These are phyloP conservation scores for Melinaea marsaeus DNA, from an alignment of 2,888 invertebrate genomes.

Conservation along the genomic window DNA sequence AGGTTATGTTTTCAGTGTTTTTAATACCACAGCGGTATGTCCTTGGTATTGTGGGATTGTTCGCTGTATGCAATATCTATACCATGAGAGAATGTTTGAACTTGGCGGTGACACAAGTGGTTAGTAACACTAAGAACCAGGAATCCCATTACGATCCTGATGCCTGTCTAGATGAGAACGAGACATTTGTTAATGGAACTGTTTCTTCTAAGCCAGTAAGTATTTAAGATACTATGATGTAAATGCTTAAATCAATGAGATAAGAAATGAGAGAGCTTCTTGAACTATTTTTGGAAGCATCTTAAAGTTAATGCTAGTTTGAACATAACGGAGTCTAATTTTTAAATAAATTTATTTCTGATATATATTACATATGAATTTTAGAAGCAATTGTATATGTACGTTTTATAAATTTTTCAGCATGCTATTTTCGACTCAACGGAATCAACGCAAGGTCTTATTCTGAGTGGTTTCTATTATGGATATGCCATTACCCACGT, in stretches of 20 bases:
- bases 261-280: too few species aligned
- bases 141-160: slow-evolving; percentile 55
- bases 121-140: slow-evolving; percentile 63
- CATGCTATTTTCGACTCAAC: slow-evolving; percentile 82
- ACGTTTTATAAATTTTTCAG: slow-evolving; percentile 20
- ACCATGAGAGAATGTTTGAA: slow-evolving; percentile 85
- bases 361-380: too few species aligned
- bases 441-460: slow-evolving; percentile 85
- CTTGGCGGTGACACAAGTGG: slow-evolving; percentile 84
- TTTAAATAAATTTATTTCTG: too few species aligned
- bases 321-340: too few species aligned
- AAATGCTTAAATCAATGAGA: slow-evolving; percentile 33
- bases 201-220: slow-evolving; percentile 58
- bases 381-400: too few species aligned
- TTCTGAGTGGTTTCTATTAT: slow-evolving; percentile 90
- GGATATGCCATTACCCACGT: slow-evolving; percentile 92
- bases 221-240: slow-evolving; percentile 10
- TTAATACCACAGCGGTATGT: slow-evolving; percentile 83
- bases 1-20: slow-evolving; percentile 74
- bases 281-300: too few species aligned
- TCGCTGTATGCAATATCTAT: slow-evolving; percentile 86
- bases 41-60: slow-evolving; percentile 84
- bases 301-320: too few species aligned
- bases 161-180: slow-evolving; percentile 64
- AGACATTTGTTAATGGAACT: slow-evolving; percentile 57